phyloP scores from a whole-genome alignment of 2,113 vertebrate species.

The Psittacus erithacus region DNA sequence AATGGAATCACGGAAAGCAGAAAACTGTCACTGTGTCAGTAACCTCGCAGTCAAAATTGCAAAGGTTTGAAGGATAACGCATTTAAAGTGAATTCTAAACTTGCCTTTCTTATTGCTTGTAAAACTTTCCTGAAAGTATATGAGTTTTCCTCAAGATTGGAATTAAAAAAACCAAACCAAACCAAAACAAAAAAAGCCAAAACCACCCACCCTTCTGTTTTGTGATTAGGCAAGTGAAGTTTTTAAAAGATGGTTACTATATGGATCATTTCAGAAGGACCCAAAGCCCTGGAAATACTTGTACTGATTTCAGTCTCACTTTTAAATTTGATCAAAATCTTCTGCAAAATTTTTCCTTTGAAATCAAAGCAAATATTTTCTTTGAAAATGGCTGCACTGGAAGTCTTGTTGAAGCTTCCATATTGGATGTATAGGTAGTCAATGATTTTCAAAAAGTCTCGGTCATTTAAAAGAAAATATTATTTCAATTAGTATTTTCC shows the following conservation, averaged over 20 bases:
- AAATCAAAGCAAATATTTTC: not conserved
- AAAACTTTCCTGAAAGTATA: not conserved
- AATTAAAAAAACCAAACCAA: not conserved
- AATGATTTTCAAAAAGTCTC: not conserved
- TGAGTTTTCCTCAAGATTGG: not conserved
- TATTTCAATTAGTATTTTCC: not conserved
- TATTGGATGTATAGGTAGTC: rapidly evolving
- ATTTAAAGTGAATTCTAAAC: not conserved
- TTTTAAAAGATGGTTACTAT: not conserved
- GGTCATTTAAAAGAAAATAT: not conserved
- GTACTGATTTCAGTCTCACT: not conserved
- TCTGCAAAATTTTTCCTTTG: not conserved
- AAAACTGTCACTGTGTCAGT: not conserved
- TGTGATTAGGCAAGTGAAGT: not conserved
- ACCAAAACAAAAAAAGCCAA: rapidly evolving
- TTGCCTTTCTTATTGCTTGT: not conserved
- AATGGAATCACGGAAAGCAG: slow-evolving; percentile 20
- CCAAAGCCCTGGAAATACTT: not conserved
- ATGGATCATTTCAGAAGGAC: not conserved
- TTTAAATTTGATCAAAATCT: not conserved
- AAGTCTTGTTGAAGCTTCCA: not conserved
- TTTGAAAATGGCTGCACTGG: not conserved
- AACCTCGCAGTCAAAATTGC: not conserved
- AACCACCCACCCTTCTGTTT: not conserved
- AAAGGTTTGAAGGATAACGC: not conserved